These are phyloP conservation scores for Anguilla pacifica DNA, from an alignment of 2,797 vertebrate species.

Conservation along the genomic window DNA sequence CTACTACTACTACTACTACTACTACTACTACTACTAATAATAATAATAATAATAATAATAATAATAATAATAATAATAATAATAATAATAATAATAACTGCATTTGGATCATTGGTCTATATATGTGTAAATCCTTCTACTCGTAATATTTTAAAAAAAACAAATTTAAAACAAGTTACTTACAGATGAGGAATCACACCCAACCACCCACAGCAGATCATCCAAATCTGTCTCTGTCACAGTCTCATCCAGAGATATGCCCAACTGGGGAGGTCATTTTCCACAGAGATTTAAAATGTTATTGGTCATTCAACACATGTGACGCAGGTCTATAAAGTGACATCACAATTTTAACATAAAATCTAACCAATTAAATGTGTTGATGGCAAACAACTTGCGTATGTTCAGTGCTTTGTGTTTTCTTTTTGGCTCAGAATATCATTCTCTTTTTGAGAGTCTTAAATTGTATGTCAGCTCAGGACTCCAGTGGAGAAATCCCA, in stretches of 20 bases:
- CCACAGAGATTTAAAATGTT: constrained; percentile 12
- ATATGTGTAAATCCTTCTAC: background rate
- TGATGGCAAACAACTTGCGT: background rate
- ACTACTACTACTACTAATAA: background rate
- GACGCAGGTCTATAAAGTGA: background rate
- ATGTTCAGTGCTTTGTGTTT: background rate
- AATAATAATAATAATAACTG: background rate
- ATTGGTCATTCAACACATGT: background rate
- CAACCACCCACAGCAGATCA: constrained; percentile 94
- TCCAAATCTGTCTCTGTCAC: constrained; percentile 93
- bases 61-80: background rate
- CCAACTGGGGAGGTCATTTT: constrained; percentile 73
- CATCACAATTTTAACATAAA: background rate
- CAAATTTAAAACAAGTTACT: constrained; percentile 42
- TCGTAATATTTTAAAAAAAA: background rate
- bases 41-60: background rate
- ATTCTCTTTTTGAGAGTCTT: background rate
- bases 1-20: background rate
- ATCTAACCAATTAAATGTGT: background rate
- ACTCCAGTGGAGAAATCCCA: background rate
- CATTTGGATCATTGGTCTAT: background rate
- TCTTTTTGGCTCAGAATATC: background rate
- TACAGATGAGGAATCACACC: constrained; percentile 97
- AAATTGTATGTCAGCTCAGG: background rate
- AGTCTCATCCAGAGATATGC: constrained; percentile 94